Base-by-base conservation (phyloP, 37 sponge, comb jelly and placozoan genomes). In the Agelas oroides region DNA sequence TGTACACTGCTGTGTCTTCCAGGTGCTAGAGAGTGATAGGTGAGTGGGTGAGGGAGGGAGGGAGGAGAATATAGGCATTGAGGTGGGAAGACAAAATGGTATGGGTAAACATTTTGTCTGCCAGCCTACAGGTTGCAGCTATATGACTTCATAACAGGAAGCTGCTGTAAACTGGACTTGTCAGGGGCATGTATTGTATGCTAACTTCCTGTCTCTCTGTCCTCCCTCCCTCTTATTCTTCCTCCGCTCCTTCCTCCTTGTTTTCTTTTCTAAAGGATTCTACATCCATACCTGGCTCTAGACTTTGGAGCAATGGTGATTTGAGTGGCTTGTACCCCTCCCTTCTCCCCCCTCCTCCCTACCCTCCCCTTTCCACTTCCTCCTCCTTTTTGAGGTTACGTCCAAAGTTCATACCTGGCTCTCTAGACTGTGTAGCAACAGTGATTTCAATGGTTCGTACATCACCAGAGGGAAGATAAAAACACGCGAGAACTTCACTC, bases 361-460 rank as follows among this genome's bases (percentile, higher is more conserved):
- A 13, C 64, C 24, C 27, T 27, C 63, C 6, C 8, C 46, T 46
- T 8, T 8, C 46, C 46, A 3, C 46, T 8, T 8, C 46, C 46
- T 8, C 46, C 8, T 46, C 46, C 46, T 8, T 8, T 46, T n/a
- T n/a, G n/a, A n/a, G n/a, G n/a, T n/a, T n/a, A n/a, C 46, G 46
- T 46, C 46, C 46, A 46, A 8, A 46, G 46, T 46, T 46, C 46
- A 46, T 46, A 46, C 46, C 46, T 46, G 46, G 8, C 46, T 46
- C 46, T 46, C 46, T 46, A 83, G 14, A 18, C 73, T 75, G 33
- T 71, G 30, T 0, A 79, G 38, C 53, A 92, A 81, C 31, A 88
- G 53, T 1, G 56, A 62, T 19, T 30, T 54, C 64, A 92, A 70
- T 32, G 81, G 88, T 15, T 87, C 84, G 33, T 92, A 92, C 5